Evolutionary conservation across 1,140 invertebrate genomes (phyloP).

Genomic region (Hormaphis cornu): DNA sequence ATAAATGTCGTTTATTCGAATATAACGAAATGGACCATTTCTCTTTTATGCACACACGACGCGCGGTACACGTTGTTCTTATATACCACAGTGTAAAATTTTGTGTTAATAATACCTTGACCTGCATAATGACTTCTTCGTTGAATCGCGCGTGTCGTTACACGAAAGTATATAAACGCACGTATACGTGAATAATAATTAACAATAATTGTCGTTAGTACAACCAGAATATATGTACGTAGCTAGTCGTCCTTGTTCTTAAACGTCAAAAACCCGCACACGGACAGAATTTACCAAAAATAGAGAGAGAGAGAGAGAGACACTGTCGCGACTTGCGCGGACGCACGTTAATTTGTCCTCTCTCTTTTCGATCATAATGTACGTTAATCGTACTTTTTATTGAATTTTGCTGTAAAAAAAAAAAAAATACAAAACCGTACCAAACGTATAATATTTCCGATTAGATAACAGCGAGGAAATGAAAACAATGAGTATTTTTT

Average conservation of each 20-base stretch:
- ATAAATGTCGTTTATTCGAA: too few relatives aligned
- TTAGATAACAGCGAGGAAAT: neutral
- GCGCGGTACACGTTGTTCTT: too few relatives aligned
- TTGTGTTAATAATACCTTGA: constrained; percentile 17
- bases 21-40: too few relatives aligned
- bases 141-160: neutral
- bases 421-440: neutral
- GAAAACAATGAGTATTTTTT: neutral
- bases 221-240: too few relatives aligned
- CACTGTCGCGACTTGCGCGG: too few relatives aligned
- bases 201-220: constrained; percentile 5
- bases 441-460: neutral
- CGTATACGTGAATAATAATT: neutral
- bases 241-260: neutral
- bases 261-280: neutral
- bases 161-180: neutral
- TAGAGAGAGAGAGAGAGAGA: too few relatives aligned
- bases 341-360: too few relatives aligned
- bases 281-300: neutral
- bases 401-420: neutral
- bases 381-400: too few relatives aligned
- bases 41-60: too few relatives aligned
- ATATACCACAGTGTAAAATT: too few relatives aligned
- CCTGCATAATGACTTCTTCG: constrained; percentile 21
- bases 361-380: too few relatives aligned